Conservation (phyloP, 2,888 invertebrate genomes). For the Ectemnius cavifrons region DNA sequence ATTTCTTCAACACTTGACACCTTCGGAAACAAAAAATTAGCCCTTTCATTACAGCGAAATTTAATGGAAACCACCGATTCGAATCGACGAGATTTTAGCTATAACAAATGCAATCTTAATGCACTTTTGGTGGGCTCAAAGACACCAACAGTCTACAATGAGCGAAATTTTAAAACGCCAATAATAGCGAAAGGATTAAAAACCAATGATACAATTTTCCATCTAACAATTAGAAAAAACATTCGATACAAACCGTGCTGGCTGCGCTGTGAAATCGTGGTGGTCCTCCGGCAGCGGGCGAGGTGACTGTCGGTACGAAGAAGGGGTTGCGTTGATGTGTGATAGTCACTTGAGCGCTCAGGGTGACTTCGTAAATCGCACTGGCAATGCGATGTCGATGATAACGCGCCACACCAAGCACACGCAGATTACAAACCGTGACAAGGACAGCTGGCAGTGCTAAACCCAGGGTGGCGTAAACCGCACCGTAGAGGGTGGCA, state of each 20-base stretch:
- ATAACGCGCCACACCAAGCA: slow-evolving; percentile 81
- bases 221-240: not conserved
- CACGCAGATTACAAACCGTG: slow-evolving; percentile 86
- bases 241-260: slow-evolving; percentile 66
- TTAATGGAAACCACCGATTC: too few species aligned
- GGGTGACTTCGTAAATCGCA: slow-evolving; percentile 90
- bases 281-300: slow-evolving; percentile 78
- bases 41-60: too few species aligned
- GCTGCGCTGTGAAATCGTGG: slow-evolving; percentile 74
- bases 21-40: too few species aligned
- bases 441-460: slow-evolving; percentile 85
- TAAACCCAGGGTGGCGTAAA: slow-evolving; percentile 84
- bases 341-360: slow-evolving; percentile 90
- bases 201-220: not conserved
- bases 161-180: too few species aligned
- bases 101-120: too few species aligned
- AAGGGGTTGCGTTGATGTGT: slow-evolving; percentile 90
- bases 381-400: slow-evolving; percentile 91
- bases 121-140: too few species aligned
- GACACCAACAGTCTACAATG: too few species aligned
- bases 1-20: too few species aligned
- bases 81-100: too few species aligned
- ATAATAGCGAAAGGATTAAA: not conserved
- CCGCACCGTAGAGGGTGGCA: slow-evolving; percentile 83
- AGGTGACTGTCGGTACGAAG: slow-evolving; percentile 84